Evolutionary conservation across 2,888 invertebrate species (phyloP), one percentile per base, ranked within the genome.

Genomic region (Melangyna quadrimaculata): DNA sequence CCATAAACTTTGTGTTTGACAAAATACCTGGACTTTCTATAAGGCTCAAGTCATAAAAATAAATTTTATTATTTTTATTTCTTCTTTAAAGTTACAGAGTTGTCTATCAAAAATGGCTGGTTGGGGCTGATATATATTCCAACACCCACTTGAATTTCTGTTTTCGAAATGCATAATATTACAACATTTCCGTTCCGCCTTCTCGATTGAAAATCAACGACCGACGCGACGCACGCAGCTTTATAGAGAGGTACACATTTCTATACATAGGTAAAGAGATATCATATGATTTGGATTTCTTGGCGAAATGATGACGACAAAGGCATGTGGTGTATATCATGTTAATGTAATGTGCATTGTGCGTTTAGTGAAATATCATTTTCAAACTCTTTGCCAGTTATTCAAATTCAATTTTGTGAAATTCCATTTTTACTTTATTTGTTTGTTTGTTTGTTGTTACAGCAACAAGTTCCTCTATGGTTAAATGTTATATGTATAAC

Each of bases 161-260:
- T 61, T 82, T 78, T 82, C 61, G 61, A 82, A 82, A 82, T 69
- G 78, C 67, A 59, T 59, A 40, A 61, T 24, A 78, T 82, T 69
- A 69, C 69, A 69, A 78, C 78, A 82, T 82, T 82, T 82, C 82
- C 82, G 82, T 82, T 82, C 78, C 78, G 78, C 78, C 82, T 65
- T 29, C 82, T 69, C 73, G 78, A 73, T 69, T 73, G 59, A 10
- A 32, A 73, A 22, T 73, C 78, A 53, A 73, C 70, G 27, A 51
- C 53, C 7, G 27, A 27, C 22, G 19, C n/a, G n/a, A 32, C 19
- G 19, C 35, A 35, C 35, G 32, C 32, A 19, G 19, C 57, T 57
- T 35, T 35, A n/a, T n/a, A 32, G 32, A 57, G 51, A 24, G 51
- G 3, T n/a, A 22, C 12, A 10, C 12, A 37, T 40, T 7, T n/a